Evolutionary conservation across 2,113 vertebrate genomes (phyloP).

Genomic region (Lycaon pictus): DNA sequence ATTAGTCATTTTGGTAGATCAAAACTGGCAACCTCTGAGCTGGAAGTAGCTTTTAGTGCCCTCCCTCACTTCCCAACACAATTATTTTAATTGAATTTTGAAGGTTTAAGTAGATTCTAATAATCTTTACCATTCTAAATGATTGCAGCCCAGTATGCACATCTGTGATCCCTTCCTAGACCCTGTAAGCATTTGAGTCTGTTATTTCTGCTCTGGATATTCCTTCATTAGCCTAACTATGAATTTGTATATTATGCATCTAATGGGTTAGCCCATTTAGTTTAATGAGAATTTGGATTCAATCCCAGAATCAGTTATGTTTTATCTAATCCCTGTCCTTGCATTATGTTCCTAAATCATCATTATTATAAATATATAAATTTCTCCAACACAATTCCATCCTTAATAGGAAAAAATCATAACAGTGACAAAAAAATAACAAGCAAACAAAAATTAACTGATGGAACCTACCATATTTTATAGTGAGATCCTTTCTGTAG

Average conservation of each 20-base stretch:
- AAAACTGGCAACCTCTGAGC: background rate
- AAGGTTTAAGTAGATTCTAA: background rate
- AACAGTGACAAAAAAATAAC: background rate
- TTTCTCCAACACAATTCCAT: background rate
- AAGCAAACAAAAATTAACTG: background rate
- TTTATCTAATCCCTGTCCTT: background rate
- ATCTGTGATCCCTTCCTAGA: background rate
- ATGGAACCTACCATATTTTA: background rate
- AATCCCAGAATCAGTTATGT: background rate
- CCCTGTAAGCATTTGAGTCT: background rate
- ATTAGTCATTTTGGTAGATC: background rate
- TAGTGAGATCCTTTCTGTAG: background rate
- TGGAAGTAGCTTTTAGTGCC: background rate
- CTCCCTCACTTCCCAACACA: background rate
- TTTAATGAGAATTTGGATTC: conserved; percentile 52
- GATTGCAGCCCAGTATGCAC: background rate
- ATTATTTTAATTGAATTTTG: conserved; percentile 16
- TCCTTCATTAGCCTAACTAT: background rate
- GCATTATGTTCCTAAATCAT: background rate
- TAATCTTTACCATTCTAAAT: background rate
- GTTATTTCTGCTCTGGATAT: background rate
- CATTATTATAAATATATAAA: background rate
- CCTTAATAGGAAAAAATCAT: background rate
- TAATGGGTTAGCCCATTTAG: background rate
- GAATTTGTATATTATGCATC: background rate